These are phyloP conservation scores for Cottus gobio DNA, from an alignment of 2,113 vertebrate species.

Conservation along the genomic window DNA sequence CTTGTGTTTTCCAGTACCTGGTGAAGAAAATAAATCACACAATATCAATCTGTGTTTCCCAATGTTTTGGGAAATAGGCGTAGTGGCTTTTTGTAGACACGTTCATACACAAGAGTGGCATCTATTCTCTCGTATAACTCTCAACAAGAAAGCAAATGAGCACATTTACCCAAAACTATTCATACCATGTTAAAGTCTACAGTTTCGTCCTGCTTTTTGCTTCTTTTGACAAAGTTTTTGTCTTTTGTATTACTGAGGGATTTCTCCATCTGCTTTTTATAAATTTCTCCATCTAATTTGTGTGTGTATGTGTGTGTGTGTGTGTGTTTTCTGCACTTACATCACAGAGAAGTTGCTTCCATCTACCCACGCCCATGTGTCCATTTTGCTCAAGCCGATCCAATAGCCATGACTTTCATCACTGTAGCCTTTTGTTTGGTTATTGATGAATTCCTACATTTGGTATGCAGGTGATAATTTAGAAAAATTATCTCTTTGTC, in stretches of 20 bases:
- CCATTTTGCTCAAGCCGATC: conserved; percentile 43
- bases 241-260: not conserved
- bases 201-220: not conserved
- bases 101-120: not conserved
- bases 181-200: not conserved
- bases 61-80: not conserved
- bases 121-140: not conserved
- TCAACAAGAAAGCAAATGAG: not conserved
- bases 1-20: conserved; percentile 47
- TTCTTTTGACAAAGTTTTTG: not conserved
- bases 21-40: not conserved
- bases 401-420: conserved; percentile 48
- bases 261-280: not conserved
- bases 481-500: not conserved
- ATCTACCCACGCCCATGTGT: conserved; percentile 48
- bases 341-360: conserved; percentile 26
- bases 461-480: not conserved
- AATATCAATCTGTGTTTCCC: not conserved
- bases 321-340: conserved; percentile 47
- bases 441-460: conserved; percentile 65
- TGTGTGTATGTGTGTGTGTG: not conserved
- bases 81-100: not conserved
- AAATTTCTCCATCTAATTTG: not conserved
- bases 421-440: rapidly evolving
- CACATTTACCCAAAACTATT: not conserved